These are phyloP conservation scores for Burhinus bistriatus DNA, from an alignment of 2,113 vertebrate genomes.

Conservation along the genomic window DNA sequence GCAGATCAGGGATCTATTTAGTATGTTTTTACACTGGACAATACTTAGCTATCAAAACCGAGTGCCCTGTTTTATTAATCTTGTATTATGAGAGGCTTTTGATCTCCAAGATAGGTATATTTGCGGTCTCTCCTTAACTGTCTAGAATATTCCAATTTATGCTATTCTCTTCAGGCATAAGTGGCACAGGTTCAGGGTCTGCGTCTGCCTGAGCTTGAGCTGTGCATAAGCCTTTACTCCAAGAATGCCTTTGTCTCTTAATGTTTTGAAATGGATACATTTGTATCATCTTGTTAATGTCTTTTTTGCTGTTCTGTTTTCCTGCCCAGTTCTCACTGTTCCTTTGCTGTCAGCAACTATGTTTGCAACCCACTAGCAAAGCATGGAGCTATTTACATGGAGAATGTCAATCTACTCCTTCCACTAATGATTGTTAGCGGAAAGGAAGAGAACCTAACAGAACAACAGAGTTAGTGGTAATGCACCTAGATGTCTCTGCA, in stretches of 20 bases:
- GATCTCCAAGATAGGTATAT: not conserved
- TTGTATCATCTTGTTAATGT: not conserved
- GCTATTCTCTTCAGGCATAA: accelerated
- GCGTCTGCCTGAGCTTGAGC: not conserved
- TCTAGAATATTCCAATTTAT: not conserved
- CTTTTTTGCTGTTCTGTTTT: not conserved
- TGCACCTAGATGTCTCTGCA: not conserved
- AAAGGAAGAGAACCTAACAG: not conserved
- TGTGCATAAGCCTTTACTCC: not conserved
- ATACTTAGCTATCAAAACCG: not conserved
- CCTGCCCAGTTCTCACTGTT: not conserved
- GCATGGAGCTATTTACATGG: not conserved
- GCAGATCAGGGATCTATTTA: not conserved
- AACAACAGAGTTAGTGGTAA: not conserved
- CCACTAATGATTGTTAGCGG: not conserved
- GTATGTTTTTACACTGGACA: not conserved
- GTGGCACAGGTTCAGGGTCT: not conserved
- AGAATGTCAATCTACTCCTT: not conserved
- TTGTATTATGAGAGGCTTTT: not conserved
- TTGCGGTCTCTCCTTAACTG: not conserved
- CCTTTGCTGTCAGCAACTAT: not conserved
- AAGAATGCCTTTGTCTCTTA: not conserved
- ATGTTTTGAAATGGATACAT: not conserved
- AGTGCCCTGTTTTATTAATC: not conserved
- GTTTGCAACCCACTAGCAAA: not conserved